Conservation (phyloP, 2,113 vertebrate species). For the Felis chaus region DNA sequence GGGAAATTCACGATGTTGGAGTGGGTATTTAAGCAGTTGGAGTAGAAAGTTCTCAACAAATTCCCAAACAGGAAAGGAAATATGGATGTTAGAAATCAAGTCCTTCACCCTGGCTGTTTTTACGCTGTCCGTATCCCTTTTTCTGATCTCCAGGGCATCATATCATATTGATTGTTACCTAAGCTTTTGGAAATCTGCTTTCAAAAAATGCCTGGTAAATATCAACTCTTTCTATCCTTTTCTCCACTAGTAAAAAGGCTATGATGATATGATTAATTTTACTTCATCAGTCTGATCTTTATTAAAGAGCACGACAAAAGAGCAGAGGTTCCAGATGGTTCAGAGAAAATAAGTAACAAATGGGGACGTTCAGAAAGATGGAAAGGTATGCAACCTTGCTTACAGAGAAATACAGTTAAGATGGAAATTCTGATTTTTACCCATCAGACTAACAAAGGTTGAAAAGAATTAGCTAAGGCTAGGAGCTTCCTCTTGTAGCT, state of each 20-base stretch:
- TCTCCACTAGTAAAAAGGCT: not conserved
- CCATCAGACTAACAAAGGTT: not conserved
- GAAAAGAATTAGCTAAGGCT: not conserved
- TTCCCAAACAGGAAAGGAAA: not conserved
- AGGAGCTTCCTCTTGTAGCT: not conserved
- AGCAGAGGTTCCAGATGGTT: not conserved
- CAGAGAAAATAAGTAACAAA: not conserved
- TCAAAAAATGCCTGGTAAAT: not conserved
- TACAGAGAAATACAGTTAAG: not conserved
- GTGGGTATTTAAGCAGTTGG: not conserved
- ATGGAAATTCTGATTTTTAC: not conserved
- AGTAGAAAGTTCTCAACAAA: constrained; percentile 9
- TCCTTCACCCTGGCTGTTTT: not conserved
- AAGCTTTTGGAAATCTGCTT: constrained; percentile 18
- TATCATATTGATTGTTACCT: not conserved
- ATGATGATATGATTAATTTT: not conserved
- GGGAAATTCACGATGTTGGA: not conserved
- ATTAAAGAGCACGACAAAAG: not conserved
- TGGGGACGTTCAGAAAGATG: not conserved
- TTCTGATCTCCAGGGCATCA: not conserved
- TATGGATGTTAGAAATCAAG: not conserved
- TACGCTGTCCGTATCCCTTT: not conserved
- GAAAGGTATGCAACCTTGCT: not conserved
- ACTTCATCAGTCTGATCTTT: not conserved
- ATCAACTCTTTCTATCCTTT: not conserved